Conservation (phyloP, 2,888 invertebrate species). For the Tipula lateralis region DNA sequence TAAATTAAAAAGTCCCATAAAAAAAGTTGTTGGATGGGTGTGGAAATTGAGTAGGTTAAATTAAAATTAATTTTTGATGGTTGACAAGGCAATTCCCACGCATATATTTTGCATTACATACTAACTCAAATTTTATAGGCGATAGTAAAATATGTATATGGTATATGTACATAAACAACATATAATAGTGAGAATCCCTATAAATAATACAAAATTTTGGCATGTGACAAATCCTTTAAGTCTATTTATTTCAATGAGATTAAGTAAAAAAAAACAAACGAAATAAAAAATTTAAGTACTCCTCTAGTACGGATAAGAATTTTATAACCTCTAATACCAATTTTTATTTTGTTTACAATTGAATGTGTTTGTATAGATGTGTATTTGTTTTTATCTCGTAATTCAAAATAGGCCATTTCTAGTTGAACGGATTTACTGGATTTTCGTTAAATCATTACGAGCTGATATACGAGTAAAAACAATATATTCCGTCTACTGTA, state of each 20-base stretch:
- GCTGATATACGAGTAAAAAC: too few relatives aligned
- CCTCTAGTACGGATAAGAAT: neutral
- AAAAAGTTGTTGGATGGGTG: neutral
- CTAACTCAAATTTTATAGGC: too few relatives aligned
- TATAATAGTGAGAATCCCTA: neutral
- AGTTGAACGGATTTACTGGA: neutral
- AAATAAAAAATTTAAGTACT: neutral
- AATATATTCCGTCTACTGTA: neutral
- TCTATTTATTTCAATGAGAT: neutral
- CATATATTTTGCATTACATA: neutral
- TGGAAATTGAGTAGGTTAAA: neutral
- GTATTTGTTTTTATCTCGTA: too few relatives aligned
- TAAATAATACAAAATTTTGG: neutral
- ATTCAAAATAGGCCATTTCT: neutral
- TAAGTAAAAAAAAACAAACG: neutral
- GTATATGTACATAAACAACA: neutral
- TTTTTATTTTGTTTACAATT: neutral
- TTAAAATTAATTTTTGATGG: neutral
- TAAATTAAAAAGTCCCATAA: neutral
- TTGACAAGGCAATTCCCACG: neutral
- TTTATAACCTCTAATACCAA: neutral
- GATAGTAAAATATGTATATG: neutral
- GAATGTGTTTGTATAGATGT: neutral
- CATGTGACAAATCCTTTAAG: neutral
- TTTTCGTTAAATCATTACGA: neutral